phyloP scores from a whole-genome alignment of 2,797 vertebrate genomes.

The Sarcophilus harrisii region DNA sequence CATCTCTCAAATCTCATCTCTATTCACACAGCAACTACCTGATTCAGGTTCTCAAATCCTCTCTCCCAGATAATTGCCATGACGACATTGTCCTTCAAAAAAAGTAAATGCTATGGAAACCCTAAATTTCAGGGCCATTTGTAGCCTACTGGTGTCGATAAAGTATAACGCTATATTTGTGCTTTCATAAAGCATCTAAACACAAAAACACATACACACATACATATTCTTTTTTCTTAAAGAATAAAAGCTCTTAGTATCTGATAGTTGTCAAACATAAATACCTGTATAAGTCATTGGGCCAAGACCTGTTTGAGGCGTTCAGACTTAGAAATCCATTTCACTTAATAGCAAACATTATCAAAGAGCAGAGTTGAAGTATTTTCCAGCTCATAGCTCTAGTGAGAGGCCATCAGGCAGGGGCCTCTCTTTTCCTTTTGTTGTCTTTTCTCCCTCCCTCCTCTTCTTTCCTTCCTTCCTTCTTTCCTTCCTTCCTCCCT shows the following conservation, averaged over 20 bases:
- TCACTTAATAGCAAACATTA: not conserved
- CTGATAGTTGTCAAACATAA: constrained; percentile 50
- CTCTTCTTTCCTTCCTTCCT: not conserved
- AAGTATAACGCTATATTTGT: not conserved
- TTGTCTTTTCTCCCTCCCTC: not conserved
- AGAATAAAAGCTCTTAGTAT: constrained; percentile 33
- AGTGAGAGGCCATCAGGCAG: not conserved
- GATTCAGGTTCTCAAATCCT: not conserved
- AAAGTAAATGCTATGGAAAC: constrained; percentile 37
- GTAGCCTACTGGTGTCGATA: constrained; percentile 15
- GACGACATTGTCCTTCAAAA: constrained; percentile 28
- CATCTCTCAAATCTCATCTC: not conserved
- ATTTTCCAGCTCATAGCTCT: constrained; percentile 2
- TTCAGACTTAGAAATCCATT: constrained; percentile 50
- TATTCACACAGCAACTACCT: not conserved
- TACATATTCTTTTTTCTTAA: constrained; percentile 18
- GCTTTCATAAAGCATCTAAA: not conserved
- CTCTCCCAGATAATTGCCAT: not conserved
- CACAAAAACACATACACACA: constrained; percentile 5
- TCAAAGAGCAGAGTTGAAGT: constrained; percentile 33
- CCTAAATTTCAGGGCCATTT: constrained; percentile 17
- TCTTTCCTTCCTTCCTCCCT: not conserved
- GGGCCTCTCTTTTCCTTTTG: not conserved
- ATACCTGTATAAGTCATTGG: constrained; percentile 30
- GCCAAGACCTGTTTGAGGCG: constrained; percentile 40